phyloP scores from a whole-genome alignment of 92 coral and sea anemone genomes.

The Siderastrea radians region DNA sequence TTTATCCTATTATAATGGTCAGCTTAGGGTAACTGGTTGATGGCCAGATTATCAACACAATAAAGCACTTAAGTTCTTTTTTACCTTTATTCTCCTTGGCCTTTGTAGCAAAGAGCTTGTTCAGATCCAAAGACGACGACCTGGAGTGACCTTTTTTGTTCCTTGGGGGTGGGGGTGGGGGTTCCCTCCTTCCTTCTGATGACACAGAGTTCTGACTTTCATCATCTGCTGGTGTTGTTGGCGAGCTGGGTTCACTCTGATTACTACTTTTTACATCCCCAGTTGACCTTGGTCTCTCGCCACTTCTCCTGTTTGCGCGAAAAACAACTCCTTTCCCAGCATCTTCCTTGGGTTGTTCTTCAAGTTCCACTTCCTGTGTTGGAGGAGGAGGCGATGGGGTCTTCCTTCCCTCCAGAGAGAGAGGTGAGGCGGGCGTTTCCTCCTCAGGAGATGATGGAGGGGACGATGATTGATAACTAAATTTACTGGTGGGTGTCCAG shows the following conservation, averaged over 20 bases:
- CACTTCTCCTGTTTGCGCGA: slow-evolving; percentile 60
- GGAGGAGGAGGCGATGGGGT: slow-evolving; percentile 39
- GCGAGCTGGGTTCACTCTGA: slow-evolving; percentile 68
- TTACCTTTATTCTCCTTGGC: slow-evolving; percentile 82
- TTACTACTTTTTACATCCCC: slow-evolving; percentile 79
- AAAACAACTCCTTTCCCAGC: slow-evolving; percentile 40
- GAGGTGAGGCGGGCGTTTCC: slow-evolving; percentile 64
- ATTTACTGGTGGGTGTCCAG: slow-evolving; percentile 59
- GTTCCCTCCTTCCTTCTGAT: slow-evolving; percentile 83
- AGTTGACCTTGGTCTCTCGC: slow-evolving; percentile 80
- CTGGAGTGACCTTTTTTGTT: slow-evolving; percentile 96
- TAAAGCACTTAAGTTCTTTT: background rate
- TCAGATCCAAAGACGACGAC: slow-evolving; percentile 95
- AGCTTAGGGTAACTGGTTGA: too few species aligned
- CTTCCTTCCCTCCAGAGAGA: slow-evolving; percentile 44
- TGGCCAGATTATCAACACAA: background rate
- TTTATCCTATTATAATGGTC: too few species aligned
- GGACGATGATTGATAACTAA: slow-evolving; percentile 36
- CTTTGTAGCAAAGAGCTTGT: slow-evolving; percentile 92
- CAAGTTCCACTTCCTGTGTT: slow-evolving; percentile 32
- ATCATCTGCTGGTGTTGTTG: slow-evolving; percentile 62
- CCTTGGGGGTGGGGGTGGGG: slow-evolving; percentile 96
- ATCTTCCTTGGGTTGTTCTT: slow-evolving; percentile 11
- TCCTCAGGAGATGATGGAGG: slow-evolving; percentile 76
- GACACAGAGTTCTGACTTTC: slow-evolving; percentile 76